Conservation (phyloP, 2,888 invertebrate species). For the Noctuana brunneofusca region DNA sequence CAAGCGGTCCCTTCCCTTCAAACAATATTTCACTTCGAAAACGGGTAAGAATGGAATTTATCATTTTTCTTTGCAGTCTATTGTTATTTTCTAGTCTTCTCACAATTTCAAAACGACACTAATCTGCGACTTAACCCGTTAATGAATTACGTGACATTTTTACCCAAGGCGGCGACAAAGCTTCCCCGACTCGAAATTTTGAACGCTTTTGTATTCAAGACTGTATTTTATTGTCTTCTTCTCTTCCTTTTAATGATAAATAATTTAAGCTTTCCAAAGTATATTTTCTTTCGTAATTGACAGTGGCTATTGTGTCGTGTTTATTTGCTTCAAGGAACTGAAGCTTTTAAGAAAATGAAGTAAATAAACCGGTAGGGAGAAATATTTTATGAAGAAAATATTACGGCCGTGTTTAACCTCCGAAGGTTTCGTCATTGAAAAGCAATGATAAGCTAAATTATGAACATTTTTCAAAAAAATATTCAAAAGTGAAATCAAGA, state of each 20-base stretch:
- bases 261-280: slow-evolving; percentile 29
- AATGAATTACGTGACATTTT: slow-evolving; percentile 59
- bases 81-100: slow-evolving; percentile 31
- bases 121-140: slow-evolving; percentile 47
- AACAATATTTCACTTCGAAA: slow-evolving; percentile 20
- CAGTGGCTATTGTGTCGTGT: slow-evolving; percentile 26
- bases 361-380: slow-evolving; percentile 20
- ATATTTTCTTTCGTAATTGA: slow-evolving; percentile 29
- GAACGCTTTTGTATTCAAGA: slow-evolving; percentile 42
- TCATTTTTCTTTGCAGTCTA: slow-evolving; percentile 18
- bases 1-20: slow-evolving; percentile 2
- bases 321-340: slow-evolving; percentile 24
- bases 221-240: slow-evolving; percentile 37
- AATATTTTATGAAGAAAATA: slow-evolving; percentile 13
- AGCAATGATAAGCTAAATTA: neutral
- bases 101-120: slow-evolving; percentile 36
- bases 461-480: neutral
- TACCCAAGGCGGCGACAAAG: slow-evolving; percentile 47
- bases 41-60: neutral
- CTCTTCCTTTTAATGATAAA: slow-evolving; percentile 33
- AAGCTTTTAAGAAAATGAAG: slow-evolving; percentile 30
- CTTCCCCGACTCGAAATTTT: slow-evolving; percentile 41
- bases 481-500: neutral
- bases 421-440: neutral
- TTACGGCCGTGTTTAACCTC: slow-evolving; percentile 1